Percentiles rank a stretch among this genome's conserved stretches.
Evolutionary conservation across 1,140 invertebrate species (phyloP).

Genomic region (Pectinophora gossypiella): DNA sequence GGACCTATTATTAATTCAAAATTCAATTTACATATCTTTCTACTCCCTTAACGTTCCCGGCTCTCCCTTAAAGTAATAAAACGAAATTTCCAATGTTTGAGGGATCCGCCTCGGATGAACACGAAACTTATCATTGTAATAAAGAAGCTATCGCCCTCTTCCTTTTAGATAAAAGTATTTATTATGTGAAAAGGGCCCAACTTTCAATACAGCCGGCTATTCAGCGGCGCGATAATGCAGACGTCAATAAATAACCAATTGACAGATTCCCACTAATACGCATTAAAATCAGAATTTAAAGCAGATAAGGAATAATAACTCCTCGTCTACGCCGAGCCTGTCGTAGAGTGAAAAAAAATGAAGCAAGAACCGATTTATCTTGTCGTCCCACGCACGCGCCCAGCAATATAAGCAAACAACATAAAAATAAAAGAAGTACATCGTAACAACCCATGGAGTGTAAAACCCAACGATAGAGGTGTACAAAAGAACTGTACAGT

Average conservation of each 20-base stretch:
- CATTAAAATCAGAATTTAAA: conserved; percentile 44
- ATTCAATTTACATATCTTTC: conserved; percentile 6
- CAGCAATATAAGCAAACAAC: conserved; percentile 57
- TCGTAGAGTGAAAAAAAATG: conserved; percentile 49
- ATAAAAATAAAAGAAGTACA: conserved; percentile 51
- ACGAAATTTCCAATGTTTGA: background rate
- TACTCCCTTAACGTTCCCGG: background rate
- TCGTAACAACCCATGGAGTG: conserved; percentile 56
- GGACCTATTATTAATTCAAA: conserved; percentile 6
- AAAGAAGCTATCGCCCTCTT: conserved; percentile 37
- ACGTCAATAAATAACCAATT: conserved; percentile 33
- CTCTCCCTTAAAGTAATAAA: background rate
- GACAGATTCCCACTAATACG: conserved; percentile 30
- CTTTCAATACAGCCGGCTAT: conserved; percentile 1
- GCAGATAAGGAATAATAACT: conserved; percentile 52
- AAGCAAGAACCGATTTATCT: conserved; percentile 67
- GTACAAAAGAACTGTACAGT: conserved; percentile 36
- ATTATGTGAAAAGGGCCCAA: conserved; percentile 14
- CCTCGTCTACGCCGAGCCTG: conserved; percentile 57
- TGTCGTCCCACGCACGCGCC: conserved; percentile 64
- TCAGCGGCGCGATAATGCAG: conserved; percentile 1
- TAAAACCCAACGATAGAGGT: conserved; percentile 71
- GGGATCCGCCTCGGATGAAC: conserved; percentile 3
- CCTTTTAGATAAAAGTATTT: conserved; percentile 35
- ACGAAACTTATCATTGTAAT: conserved; percentile 23